Conservation (phyloP, 2,888 invertebrate species). For the Apodemia mormo region DNA sequence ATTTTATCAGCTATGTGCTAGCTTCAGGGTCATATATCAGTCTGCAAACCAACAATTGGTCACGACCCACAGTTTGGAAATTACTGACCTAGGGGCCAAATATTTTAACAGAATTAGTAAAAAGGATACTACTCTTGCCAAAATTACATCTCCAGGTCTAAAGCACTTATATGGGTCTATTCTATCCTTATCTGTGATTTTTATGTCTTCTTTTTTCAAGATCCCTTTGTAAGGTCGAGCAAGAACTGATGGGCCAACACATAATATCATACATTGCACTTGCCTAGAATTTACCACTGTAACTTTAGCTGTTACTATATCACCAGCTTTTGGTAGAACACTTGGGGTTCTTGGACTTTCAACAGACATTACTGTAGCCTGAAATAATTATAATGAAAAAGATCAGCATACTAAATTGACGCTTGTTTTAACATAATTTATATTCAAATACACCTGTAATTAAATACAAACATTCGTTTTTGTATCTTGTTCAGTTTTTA, state of each 20-base stretch:
- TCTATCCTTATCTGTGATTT: conserved; percentile 93
- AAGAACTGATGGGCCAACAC: conserved; percentile 90
- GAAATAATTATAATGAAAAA: conserved; percentile 43
- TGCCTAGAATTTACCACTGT: conserved; percentile 91
- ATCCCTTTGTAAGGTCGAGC: conserved; percentile 89
- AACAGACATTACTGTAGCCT: conserved; percentile 88
- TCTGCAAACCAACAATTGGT: too few species aligned
- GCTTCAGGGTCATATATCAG: too few species aligned
- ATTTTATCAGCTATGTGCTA: too few species aligned
- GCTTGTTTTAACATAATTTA: too few species aligned
- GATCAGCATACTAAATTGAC: neutral
- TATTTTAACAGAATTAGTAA: neutral
- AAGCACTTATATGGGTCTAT: conserved; percentile 96
- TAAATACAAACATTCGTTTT: conserved; percentile 57
- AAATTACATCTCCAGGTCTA: conserved; percentile 95
- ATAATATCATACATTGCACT: conserved; percentile 92
- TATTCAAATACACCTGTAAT: neutral
- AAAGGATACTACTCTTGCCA: conserved; percentile 95
- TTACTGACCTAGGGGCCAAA: too few species aligned
- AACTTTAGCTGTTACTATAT: conserved; percentile 94
- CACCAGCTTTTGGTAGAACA: conserved; percentile 92
- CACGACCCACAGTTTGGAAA: too few species aligned
- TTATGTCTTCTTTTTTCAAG: conserved; percentile 94
- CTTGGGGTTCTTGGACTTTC: conserved; percentile 88
- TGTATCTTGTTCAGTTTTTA: conserved; percentile 83